Conservation (phyloP, 2,113 vertebrate genomes). For the Oryzias melastigma region DNA sequence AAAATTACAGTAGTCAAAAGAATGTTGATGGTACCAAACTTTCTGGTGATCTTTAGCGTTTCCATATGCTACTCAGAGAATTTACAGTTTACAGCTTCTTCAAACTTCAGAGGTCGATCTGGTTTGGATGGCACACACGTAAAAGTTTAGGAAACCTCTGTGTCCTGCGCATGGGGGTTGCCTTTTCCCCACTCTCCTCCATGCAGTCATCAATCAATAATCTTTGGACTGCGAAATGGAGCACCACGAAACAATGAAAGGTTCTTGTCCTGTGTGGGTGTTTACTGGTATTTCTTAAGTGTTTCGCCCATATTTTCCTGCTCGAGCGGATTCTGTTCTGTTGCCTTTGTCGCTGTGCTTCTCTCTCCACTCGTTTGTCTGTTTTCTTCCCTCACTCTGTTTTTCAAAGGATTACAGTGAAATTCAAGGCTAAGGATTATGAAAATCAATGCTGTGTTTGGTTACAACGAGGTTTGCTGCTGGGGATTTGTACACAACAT, state of each 20-base stretch:
- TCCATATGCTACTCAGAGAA: neutral
- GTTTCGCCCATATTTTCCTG: neutral
- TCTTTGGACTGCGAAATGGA: constrained; percentile 6
- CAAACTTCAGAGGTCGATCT: neutral
- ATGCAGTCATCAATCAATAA: constrained; percentile 9
- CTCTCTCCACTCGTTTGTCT: constrained; percentile 8
- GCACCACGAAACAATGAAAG: neutral
- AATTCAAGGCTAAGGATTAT: constrained; percentile 68
- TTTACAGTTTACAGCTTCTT: neutral
- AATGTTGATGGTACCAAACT: too few species aligned
- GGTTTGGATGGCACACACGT: constrained; percentile 7
- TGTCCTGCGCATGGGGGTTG: neutral
- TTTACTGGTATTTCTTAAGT: neutral
- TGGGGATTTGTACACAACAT: constrained; percentile 49
- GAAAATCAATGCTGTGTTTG: constrained; percentile 68
- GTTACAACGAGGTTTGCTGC: constrained; percentile 56
- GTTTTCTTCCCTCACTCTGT: constrained; percentile 22
- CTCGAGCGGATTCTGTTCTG: neutral
- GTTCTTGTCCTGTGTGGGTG: constrained; percentile 2
- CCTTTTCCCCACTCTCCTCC: neutral
- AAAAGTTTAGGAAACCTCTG: neutral
- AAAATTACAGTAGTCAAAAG: too few species aligned
- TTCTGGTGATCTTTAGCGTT: too few species aligned
- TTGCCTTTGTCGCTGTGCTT: neutral
- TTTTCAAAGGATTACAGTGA: constrained; percentile 66